These are phyloP conservation scores for Heteropelma amictum DNA, from an alignment of 2,888 invertebrate genomes.

Conservation along the genomic window DNA sequence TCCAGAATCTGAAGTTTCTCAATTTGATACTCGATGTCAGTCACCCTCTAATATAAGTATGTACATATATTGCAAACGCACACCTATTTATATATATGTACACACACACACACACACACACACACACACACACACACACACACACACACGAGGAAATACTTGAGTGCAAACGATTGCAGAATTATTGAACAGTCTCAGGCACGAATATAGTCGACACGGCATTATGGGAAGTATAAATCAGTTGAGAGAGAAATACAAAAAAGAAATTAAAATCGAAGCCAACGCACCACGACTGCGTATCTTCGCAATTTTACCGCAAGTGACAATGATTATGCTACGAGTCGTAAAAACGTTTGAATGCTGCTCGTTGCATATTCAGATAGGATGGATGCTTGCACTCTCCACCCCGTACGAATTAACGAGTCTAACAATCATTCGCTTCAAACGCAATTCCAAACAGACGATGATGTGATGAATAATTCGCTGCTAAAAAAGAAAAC, in stretches of 20 bases:
- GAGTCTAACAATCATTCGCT: neutral
- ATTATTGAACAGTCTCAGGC: conserved; percentile 37
- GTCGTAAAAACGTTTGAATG: conserved; percentile 23
- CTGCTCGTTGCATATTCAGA: conserved; percentile 36
- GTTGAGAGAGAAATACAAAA: neutral
- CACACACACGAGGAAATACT: conserved; percentile 3
- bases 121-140: too few species aligned
- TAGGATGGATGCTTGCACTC: neutral
- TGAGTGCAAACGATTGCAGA: conserved; percentile 40
- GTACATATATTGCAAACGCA: too few species aligned
- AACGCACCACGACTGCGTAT: neutral
- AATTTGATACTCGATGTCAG: too few species aligned
- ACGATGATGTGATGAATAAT: neutral
- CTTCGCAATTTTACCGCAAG: conserved; percentile 31
- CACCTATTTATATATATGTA: too few species aligned
- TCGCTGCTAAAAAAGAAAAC: conserved; percentile 41
- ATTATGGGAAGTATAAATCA: conserved; percentile 48
- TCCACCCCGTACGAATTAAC: neutral
- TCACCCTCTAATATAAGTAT: too few species aligned
- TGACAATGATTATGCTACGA: neutral
- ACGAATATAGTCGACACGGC: conserved; percentile 38
- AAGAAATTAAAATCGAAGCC: neutral
- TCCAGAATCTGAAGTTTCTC: too few species aligned
- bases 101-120: too few species aligned
- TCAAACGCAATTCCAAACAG: neutral